Base-by-base conservation (phyloP, 1,140 invertebrate species). In the Argopecten irradians region DNA sequence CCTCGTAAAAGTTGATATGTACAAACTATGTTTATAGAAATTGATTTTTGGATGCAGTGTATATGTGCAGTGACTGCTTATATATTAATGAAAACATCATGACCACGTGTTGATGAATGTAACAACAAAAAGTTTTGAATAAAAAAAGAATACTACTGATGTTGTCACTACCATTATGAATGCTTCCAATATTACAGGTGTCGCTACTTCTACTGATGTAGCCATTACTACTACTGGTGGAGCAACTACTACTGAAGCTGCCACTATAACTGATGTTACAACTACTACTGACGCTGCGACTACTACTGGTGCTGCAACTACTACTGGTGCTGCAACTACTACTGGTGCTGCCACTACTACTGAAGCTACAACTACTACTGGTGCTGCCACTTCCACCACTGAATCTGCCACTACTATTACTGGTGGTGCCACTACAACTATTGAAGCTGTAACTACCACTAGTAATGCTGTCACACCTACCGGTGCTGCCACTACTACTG, bases 291-390 rank as follows among this genome's bases (percentile, higher is more conserved):
- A 46, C 1, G 82, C 86, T n/a, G 33, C 55, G 32, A 82, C 82
- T 82, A 83, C 86, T 87, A 87, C 86, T 87, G 82, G 34, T 87
- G 82, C 1, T 87, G 82, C n/a, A 82, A 19, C 86, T 87, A 8
- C 36, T 46, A 86, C 85, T 43, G 46, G 36, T 86, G 46, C 36
- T 86, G 43, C n/a, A 2, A 46, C 39, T 43, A 46, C 85, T 46
- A 86, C 85, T 86, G 46, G 36, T 86, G 46, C 85, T 43, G 8
- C 28, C 46, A 46, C n/a, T 43, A 43, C 85, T 86, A 46, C 85
- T 46, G 46, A 7, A 46, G 46, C 36, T 86, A 86, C 85, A 28
- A 43, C 85, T 86, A 34, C 36, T 86, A 46, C 85, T n/a, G 36
- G 32, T 85, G 34, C 41, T 43, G n/a, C 83, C 34, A 84, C 83